Evolutionary conservation across 2,113 vertebrate species (phyloP), one percentile per base, ranked within the genome.

Genomic region (Loxodonta africana): DNA sequence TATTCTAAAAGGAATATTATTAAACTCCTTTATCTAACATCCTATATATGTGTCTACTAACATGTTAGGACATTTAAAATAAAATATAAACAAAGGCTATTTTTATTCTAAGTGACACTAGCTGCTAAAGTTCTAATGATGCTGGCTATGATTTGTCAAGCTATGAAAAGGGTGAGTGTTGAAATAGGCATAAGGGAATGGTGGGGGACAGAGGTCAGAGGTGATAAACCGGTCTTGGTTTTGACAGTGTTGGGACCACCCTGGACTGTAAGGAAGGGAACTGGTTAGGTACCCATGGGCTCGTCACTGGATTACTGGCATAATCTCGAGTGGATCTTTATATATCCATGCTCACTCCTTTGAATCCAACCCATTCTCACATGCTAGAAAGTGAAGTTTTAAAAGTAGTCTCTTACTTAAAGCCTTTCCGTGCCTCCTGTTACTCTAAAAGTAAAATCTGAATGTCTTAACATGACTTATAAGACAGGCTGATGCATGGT

Each of bases 11-110:
- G n/a, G 80, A 69, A 2, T 41, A 30, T 83, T 83, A 87, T 76
- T 48, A 78, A 17, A 71, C 44, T 85, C 26, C 62, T 65, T 95
- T 95, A 83, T 78, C 71, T 82, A 53, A 25, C 88, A 33, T 48
- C 65, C 14, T 78, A 1, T 57, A 25, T 88, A 74, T 88, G 28
- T 25, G 12, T 73, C 74, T 84, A 73, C 82, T 88, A 85, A 80
- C 37, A 17, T 53, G 74, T 6, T 69, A 53, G 77, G 67, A 78
- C 8, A 51, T 90, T 88, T 93, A 82, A 92, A 95, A 82, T 95
- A 69, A 90, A 94, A 23, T 90, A 48, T 82, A 96, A 91, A 60
- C 20, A 97, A 87, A 88, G 23, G 53, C 69, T 77, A 11, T 41
- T 93, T 93, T 93, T 89, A 67, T 74, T 83, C 71, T 90, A 81